Conservation (phyloP, 2,797 vertebrate species). For the Argyrosomus regius region DNA sequence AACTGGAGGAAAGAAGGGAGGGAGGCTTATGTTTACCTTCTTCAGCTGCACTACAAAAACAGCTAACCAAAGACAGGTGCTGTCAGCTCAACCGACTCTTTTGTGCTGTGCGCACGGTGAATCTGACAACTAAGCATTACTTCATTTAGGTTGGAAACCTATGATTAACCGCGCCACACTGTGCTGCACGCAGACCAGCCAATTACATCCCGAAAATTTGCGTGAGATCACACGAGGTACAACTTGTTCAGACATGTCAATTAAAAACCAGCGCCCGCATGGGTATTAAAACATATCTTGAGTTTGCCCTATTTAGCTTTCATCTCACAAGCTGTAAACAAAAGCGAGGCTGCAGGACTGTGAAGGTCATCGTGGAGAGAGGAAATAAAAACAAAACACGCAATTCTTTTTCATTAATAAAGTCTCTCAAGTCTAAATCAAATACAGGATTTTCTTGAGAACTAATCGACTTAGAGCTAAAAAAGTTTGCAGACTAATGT, state of each 20-base stretch:
- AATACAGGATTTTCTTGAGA: neutral
- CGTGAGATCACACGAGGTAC: conserved; percentile 4
- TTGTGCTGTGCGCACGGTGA: neutral
- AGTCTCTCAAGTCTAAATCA: neutral
- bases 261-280: neutral
- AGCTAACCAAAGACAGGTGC: conserved; percentile 37
- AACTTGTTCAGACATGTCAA: conserved; percentile 18
- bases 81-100: neutral
- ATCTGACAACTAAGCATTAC: conserved; percentile 1
- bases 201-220: conserved; percentile 5
- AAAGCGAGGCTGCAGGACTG: conserved; percentile 10
- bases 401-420: neutral
- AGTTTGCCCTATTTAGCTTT: neutral
- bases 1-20: conserved; percentile 14
- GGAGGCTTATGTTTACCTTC: conserved; percentile 47
- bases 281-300: neutral
- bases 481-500: neutral
- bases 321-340: conserved; percentile 22
- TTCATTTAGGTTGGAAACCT: neutral
- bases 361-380: neutral
- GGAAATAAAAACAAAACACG: neutral
- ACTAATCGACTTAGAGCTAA: neutral
- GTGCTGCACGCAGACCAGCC: neutral
- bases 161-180: neutral
- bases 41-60: conserved; percentile 45